These are phyloP conservation scores for Tachystola acroxantha DNA, from an alignment of 2,888 invertebrate genomes.

Conservation along the genomic window DNA sequence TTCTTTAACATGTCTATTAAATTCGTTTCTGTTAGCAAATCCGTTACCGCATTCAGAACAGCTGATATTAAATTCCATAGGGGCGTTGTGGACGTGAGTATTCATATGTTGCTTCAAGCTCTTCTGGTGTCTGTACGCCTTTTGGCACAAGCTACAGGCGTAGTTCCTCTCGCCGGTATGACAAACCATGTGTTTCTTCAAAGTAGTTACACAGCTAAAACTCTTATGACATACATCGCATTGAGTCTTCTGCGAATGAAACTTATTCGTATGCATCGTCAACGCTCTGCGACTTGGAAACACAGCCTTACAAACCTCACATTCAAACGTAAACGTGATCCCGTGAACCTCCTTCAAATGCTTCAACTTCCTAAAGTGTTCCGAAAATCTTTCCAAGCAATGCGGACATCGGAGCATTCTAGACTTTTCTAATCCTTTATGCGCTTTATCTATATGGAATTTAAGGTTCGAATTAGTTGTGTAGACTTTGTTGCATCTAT, in stretches of 20 bases:
- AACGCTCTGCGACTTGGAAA: conserved; percentile 47
- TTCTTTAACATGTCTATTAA: conserved; percentile 43
- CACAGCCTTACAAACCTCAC: conserved; percentile 44
- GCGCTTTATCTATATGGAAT: conserved; percentile 49
- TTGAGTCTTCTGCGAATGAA: conserved; percentile 55
- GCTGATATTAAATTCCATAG: conserved; percentile 26
- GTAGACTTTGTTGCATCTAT: conserved; percentile 62
- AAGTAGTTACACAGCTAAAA: conserved; percentile 54
- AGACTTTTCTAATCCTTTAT: conserved; percentile 46
- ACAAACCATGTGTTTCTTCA: conserved; percentile 49
- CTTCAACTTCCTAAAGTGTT: conserved; percentile 55
- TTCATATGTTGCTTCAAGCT: conserved; percentile 60
- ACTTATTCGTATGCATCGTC: conserved; percentile 54
- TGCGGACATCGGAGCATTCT: conserved; percentile 49
- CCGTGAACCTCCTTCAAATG: conserved; percentile 55
- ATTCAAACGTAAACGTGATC: conserved; percentile 49
- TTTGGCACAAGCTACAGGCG: conserved; percentile 61
- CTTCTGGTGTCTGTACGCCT: conserved; percentile 69
- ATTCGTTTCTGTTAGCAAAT: conserved; percentile 36
- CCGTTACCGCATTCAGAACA: conserved; percentile 43
- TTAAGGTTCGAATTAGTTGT: conserved; percentile 58
- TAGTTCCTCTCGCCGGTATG: conserved; percentile 51
- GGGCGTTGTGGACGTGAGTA: conserved; percentile 30
- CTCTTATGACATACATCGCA: conserved; percentile 68
- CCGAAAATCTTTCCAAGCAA: conserved; percentile 49